These are phyloP conservation scores for Holcopasites calliopsidis DNA, from an alignment of 1,140 invertebrate genomes.

Conservation along the genomic window DNA sequence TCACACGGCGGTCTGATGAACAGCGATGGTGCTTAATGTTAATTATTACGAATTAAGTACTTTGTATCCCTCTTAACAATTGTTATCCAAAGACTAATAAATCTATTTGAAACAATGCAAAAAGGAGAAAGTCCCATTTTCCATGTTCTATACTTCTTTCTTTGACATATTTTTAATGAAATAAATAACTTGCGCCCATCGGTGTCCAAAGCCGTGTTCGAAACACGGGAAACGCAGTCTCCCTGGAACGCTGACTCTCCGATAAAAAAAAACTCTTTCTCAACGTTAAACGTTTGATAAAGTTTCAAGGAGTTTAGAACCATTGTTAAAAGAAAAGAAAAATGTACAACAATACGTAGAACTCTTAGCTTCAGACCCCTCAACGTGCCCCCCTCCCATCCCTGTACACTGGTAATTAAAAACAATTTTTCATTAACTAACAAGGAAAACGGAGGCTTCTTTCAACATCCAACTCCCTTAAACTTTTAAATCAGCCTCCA, in stretches of 20 bases:
- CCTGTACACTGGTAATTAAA: slow-evolving; percentile 8
- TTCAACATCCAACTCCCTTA: slow-evolving; percentile 1
- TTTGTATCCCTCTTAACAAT: not conserved
- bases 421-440: no score
- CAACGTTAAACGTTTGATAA: slow-evolving; percentile 52
- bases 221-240: slow-evolving; percentile 17
- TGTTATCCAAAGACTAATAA: no score
- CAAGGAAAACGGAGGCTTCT: not conserved
- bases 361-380: slow-evolving; percentile 44
- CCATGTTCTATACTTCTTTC: no score
- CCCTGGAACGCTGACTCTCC: slow-evolving; percentile 5
- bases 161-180: no score
- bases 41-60: no score
- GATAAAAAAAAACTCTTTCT: slow-evolving; percentile 54
- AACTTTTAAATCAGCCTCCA: not conserved
- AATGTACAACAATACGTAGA: slow-evolving; percentile 62
- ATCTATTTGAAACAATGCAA: no score
- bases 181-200: slow-evolving; percentile 42
- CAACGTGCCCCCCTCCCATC: slow-evolving; percentile 7
- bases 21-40: slow-evolving; percentile 17
- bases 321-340: slow-evolving; percentile 60
- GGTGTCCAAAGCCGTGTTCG: slow-evolving; percentile 25
- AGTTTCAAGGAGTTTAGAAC: slow-evolving; percentile 57
- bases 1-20: not conserved
- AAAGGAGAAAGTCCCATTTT: no score